Base-by-base conservation (phyloP, 2,113 vertebrate genomes). In the Dermatemys mawii region DNA sequence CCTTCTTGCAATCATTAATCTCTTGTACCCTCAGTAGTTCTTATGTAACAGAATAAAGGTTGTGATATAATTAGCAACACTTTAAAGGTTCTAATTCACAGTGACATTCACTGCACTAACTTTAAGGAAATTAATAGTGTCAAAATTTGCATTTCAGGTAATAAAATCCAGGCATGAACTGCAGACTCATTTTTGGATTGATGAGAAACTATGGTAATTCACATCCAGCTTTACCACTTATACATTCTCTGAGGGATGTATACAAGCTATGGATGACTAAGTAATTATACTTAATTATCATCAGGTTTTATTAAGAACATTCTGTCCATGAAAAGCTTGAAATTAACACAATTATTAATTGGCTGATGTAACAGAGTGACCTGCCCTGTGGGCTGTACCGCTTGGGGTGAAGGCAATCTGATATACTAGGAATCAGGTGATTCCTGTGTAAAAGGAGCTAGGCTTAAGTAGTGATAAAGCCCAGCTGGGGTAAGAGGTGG, bases 181-280 rank as follows among this genome's bases (percentile, higher is more conserved):
- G 67, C 13, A 97, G 44, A 70, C 4, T 83, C 38, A 86, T 95
- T 97, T 94, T 96, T 92, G 46, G 55, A 57, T 53, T 96, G 88
- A 95, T 67, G 46, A 86, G 80, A 87, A 90, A 93, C 48, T 4
- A 8, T n/a, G 22, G 41, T 84, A 12, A 95, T 90, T 97, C 67
- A 51, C 55, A 11, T 88, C 83, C 95, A 95, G 78, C 90, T 92
- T 93, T 79, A 48, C 78, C 83, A 44, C 80, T 91, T 97, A 92
- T 93, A 83, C 53, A 92, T 78, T 92, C 90, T 88, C 88, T 55
- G 81, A 90, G 48, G 51, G 10, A 17, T 88, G 46, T 87, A 94
- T 88, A 86, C 55, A 93, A 91, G 19, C n/a, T 81, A 95, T 81
- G 29, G 11, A 55, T 94, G 81, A 49, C 81, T 73, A 96, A 95